These are phyloP conservation scores for Pelusios castaneus DNA, from an alignment of 2,113 vertebrate species.

Conservation along the genomic window DNA sequence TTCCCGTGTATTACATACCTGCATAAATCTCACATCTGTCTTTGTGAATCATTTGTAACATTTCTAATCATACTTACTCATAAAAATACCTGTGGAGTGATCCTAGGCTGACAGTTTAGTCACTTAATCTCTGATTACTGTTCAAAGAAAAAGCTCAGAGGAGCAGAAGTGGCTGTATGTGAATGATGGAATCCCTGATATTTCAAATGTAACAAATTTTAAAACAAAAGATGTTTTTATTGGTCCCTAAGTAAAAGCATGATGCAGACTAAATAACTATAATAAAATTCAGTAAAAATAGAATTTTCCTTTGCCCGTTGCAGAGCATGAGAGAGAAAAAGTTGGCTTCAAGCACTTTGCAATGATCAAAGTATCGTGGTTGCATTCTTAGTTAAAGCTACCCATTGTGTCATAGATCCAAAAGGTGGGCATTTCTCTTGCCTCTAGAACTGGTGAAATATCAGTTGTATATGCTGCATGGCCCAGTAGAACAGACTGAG, in stretches of 20 bases:
- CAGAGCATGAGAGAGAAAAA: conserved; percentile 8
- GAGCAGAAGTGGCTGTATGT: conserved; percentile 52
- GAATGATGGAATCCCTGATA: conserved; percentile 50
- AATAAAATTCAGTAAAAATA: conserved; percentile 32
- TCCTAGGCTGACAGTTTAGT: conserved; percentile 53
- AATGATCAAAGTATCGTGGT: background rate
- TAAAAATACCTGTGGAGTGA: conserved; percentile 20
- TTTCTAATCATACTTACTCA: conserved; percentile 34
- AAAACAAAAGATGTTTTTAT: conserved; percentile 58
- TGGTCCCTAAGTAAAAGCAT: conserved; percentile 50
- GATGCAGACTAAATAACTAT: conserved; percentile 48
- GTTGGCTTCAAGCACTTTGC: background rate
- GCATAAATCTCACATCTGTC: conserved; percentile 36
- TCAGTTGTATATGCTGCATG: background rate
- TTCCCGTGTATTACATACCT: background rate
- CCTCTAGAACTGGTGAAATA: background rate
- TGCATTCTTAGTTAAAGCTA: background rate
- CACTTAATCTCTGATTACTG: conserved; percentile 57
- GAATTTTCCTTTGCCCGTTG: background rate
- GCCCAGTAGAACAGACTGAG: background rate
- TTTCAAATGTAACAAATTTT: conserved; percentile 66
- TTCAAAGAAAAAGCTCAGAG: conserved; percentile 58
- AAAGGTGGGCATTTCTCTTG: background rate
- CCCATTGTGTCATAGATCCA: background rate
- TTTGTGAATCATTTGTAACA: conserved; percentile 35